Percentiles rank a stretch among this genome's conserved stretches.
These are phyloP conservation scores for Gnathonemus longibarbis DNA, from an alignment of 2,113 vertebrate genomes.

Conservation along the genomic window DNA sequence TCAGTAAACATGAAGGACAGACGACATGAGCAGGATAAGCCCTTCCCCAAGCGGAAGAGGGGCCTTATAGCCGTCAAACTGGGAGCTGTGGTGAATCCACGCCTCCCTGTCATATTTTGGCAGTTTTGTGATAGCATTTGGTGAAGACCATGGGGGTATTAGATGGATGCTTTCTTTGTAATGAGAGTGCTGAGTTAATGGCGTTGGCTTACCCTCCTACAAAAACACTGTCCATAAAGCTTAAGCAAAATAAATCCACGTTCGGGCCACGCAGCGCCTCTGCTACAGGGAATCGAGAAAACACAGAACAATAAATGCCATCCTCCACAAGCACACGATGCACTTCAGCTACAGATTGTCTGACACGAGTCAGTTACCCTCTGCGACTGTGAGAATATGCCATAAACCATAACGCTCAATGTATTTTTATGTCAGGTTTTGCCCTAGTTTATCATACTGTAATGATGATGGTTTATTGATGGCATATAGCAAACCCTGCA, in stretches of 20 bases:
- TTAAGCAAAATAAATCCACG: conserved; percentile 24
- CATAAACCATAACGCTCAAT: background rate
- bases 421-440: background rate
- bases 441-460: background rate
- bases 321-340: background rate
- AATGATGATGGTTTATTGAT: background rate
- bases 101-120: conserved; percentile 39
- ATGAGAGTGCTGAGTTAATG: conserved; percentile 60
- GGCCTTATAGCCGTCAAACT: conserved; percentile 37
- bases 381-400: background rate
- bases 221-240: conserved; percentile 46
- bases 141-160: conserved; percentile 50
- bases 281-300: conserved; percentile 5
- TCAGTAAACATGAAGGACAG: conserved; percentile 12
- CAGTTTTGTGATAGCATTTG: conserved; percentile 50
- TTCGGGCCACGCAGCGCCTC: background rate
- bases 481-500: background rate
- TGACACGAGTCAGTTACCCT: background rate
- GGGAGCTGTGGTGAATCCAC: conserved; percentile 29
- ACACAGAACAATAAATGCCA: background rate
- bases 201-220: conserved; percentile 63
- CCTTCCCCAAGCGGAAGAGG: conserved; percentile 27
- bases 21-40: conserved; percentile 24
- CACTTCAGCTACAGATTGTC: background rate
- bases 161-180: conserved; percentile 48